Conservation (phyloP, 2,797 vertebrate genomes). For the Dryobates pubescens region DNA sequence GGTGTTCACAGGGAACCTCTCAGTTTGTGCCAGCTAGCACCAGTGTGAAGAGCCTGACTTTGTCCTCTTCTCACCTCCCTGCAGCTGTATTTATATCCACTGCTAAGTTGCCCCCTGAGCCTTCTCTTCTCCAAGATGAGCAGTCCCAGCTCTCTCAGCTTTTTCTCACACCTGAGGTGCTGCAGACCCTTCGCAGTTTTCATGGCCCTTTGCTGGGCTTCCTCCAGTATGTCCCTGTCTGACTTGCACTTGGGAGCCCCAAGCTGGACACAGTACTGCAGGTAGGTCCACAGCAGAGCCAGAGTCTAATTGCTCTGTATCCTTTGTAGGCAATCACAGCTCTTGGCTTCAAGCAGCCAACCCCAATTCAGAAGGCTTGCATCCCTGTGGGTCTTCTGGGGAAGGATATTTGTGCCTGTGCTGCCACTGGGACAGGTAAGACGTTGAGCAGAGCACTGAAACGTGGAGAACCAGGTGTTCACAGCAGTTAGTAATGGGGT, state of each 20-base stretch:
- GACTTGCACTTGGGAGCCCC: neutral
- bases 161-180: rapidly evolving
- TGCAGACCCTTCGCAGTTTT: neutral
- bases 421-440: conserved; percentile 93
- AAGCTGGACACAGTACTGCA: neutral
- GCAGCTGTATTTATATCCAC: too few relatives aligned
- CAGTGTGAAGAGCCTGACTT: neutral
- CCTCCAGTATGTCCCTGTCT: neutral
- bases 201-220: rapidly evolving
- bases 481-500: neutral
- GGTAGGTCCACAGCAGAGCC: neutral
- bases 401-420: conserved; percentile 94
- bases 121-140: neutral
- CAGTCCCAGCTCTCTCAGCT: neutral
- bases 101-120: too few relatives aligned
- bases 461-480: neutral
- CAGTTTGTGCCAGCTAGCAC: neutral
- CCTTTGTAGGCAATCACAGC: conserved; percentile 84
- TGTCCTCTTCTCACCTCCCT: neutral
- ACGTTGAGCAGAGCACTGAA: neutral
- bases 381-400: conserved; percentile 93
- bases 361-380: conserved; percentile 96
- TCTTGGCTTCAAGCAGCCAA: conserved; percentile 93
- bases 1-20: neutral
- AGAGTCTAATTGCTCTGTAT: neutral